phyloP scores from a whole-genome alignment of 1,140 invertebrate species.

The Chrysopa pallens region DNA sequence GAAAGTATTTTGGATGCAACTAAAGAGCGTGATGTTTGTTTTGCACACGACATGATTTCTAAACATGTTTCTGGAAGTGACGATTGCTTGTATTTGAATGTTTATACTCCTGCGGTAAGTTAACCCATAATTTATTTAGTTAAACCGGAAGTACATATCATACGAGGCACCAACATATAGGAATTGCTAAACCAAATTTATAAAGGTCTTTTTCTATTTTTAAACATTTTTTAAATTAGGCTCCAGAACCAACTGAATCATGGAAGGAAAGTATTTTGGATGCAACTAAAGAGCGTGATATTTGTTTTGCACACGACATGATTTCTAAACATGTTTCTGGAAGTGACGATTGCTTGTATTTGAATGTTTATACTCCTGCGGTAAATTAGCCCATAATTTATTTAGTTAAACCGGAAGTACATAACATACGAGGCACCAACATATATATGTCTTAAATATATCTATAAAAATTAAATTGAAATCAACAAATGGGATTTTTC shows the following conservation, averaged over 20 bases:
- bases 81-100: conserved; percentile 54
- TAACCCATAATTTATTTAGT: too few relatives aligned
- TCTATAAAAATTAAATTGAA: too few relatives aligned
- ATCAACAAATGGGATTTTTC: too few relatives aligned
- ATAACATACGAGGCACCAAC: too few relatives aligned
- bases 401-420: too few relatives aligned
- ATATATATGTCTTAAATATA: too few relatives aligned
- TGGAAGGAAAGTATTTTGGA: conserved; percentile 24
- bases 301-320: conserved; percentile 24
- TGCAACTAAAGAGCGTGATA: conserved; percentile 25
- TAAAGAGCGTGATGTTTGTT: conserved; percentile 25
- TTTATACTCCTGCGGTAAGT: conserved; percentile 36
- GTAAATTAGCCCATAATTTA: conserved; percentile 8
- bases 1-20: conserved; percentile 22
- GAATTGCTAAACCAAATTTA: too few relatives aligned
- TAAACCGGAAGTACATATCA: too few relatives aligned
- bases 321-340: conserved; percentile 16
- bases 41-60: conserved; percentile 20
- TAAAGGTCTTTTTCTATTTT: too few relatives aligned
- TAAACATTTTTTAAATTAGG: conserved; percentile 9
- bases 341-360: conserved; percentile 49
- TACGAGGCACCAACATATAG: too few relatives aligned
- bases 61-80: conserved; percentile 28
- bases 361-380: conserved; percentile 46
- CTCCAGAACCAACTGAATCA: conserved; percentile 21